Base-by-base conservation (phyloP, 2,888 invertebrate species). In the Athrips mouffetella region DNA sequence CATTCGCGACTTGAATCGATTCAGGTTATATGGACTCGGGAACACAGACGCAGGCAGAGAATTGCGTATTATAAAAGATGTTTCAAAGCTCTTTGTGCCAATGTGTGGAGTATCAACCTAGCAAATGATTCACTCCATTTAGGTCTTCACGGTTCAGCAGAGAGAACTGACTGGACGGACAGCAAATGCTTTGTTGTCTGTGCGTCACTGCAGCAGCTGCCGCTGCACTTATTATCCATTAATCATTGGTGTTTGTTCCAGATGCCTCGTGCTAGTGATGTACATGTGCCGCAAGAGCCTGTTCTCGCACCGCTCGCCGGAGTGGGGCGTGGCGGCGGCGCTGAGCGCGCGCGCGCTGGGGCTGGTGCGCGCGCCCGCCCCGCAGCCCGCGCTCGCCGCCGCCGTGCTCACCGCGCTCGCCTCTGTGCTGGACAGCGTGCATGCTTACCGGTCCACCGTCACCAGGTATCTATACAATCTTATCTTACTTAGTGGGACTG, bases 271-370 rank as follows among this genome's bases (percentile, higher is more conserved):
- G 58, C 86, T 97, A 51, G 84, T 97, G 55, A 94, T 96, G 55
- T 96, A 95, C 80, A 90, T 98, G 86, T 95, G 95, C 48, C 94
- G 96, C 63, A 94, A 95, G 72, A 94, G 94, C 52, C 86, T 94
- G 64, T 76, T 72, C 67, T 83, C 89, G 4, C 87, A 88, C 79
- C 61, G 45, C 86, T 86, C 3, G n/a, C 91, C 91, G 50, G 91
- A 91, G 60, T 91, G 91, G n/a, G 91, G 90, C 23, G 90, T 73
- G 29, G 89, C 91, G 41, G 92, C 91, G 73, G 55, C 88, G 90
- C 31, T 92, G 92, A 68, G 47, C 87, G 90, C 73, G 16, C 44
- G 46, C 80, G 86, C 1, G 91, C 92, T 73, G 55, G 91, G 91
- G 58, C 41, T 52, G 8, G 23, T 48, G 91, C 91, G 61, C 89